Base-by-base conservation (phyloP, 1,140 invertebrate species). In the Rhopalosiphum padi region DNA sequence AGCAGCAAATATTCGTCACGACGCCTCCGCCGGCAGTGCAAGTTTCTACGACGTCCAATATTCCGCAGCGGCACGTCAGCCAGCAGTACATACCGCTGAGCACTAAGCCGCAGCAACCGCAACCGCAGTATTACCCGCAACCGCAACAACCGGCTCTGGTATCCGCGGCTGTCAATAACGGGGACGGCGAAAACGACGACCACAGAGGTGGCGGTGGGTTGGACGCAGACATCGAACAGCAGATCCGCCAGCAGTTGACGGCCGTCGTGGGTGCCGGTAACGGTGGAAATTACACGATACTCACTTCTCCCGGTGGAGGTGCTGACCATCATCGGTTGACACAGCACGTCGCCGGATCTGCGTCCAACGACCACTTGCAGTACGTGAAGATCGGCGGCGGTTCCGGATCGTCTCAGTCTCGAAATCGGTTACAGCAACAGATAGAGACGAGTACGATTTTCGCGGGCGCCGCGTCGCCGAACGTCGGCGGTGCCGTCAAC, bases 141-240 rank as follows among this genome's bases (percentile, higher is more conserved):
- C 35, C 43, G 21, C 41, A 53, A 2, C 94, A 88, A 35, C 60
- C 94, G 23, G 94, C 94, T 0, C 94, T 94, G 9, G 94, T 90
- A 22, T 93, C 94, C 30, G 83, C 94, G 89, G 94, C 23, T 60
- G 90, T 94, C 25, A 60, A 30, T 30, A 11, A 8, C 60, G 94
- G 37, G 23, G 37, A 41, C 37, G 21, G 35, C 8, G 94, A 93
- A 2, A 37, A 23, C 82, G 37, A 41, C 8, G 94, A 93, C 41
- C 48, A 68, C 15, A 82, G 92, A 46, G 82, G 85, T 30, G 48
- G 55, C 30, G 90, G 37, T 23, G 91, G 93, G 37, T 37, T 89
- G 30, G 87, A 89, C 35, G 23, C 87, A 22, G 87, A 89, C 35
- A 53, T 94, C 22, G 93, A 93, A 48, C 92, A 93, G 5, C 89